Conservation (phyloP, 37 sponge, comb jelly and placozoan species). For the Hormiphora californensis region DNA sequence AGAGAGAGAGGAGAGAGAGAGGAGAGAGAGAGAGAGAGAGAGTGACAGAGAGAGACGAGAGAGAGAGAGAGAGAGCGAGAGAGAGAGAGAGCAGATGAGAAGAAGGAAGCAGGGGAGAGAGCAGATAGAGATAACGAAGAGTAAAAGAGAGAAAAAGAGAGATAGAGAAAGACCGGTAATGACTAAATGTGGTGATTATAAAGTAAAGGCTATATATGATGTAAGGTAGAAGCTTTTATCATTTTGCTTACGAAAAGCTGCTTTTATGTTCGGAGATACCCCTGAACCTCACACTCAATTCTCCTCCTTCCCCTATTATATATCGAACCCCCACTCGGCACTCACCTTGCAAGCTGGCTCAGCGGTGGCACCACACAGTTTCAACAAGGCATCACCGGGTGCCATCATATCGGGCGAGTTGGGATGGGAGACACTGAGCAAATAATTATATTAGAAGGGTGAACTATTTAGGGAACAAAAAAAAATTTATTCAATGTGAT, state of each 20-base stretch:
- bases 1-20: background rate
- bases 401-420: background rate
- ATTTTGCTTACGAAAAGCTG: too few relatives aligned
- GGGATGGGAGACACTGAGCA: conserved; percentile 35
- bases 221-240: too few relatives aligned
- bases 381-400: background rate
- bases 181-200: too few relatives aligned
- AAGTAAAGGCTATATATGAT: too few relatives aligned
- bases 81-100: background rate
- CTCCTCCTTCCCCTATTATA: too few relatives aligned
- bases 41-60: background rate
- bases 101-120: background rate
- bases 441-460: background rate
- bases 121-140: background rate
- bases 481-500: background rate
- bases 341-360: background rate
- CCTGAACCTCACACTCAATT: too few relatives aligned
- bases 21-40: background rate
- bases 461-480: background rate
- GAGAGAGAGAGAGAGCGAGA: background rate
- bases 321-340: too few relatives aligned
- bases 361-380: background rate
- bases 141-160: background rate
- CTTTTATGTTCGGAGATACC: too few relatives aligned
- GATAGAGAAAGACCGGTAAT: background rate